phyloP scores from a whole-genome alignment of 2,888 invertebrate species.

The Eilema sororculum region DNA sequence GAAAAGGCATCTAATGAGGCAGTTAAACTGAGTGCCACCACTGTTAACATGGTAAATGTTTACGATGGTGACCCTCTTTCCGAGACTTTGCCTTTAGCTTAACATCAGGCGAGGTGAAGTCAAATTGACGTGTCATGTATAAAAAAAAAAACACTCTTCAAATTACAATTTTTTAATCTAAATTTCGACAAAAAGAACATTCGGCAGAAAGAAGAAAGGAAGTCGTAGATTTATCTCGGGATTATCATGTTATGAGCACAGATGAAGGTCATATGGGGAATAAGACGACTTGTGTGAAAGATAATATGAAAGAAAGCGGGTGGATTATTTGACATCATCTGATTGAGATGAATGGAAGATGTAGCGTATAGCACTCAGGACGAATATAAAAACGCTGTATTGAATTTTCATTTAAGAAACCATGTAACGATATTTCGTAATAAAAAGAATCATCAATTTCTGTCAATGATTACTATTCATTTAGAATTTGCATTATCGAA shows the following conservation, averaged over 20 bases:
- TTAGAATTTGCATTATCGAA: no score
- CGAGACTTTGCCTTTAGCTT: no score
- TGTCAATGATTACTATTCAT: no score
- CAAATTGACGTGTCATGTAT: no score
- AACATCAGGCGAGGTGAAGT: no score
- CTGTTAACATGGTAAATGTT: no score
- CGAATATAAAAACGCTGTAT: neutral
- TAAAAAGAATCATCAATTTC: neutral
- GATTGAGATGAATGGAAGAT: conserved; percentile 4
- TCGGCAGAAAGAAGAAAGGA: neutral
- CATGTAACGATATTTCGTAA: neutral
- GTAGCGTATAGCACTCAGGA: neutral
- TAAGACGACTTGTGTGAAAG: neutral
- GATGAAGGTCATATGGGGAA: neutral
- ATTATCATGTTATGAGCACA: neutral
- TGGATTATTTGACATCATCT: neutral
- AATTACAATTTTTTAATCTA: neutral
- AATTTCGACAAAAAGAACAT: neutral
- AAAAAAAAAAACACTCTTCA: no score
- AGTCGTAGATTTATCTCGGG: neutral
- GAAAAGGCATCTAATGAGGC: no score
- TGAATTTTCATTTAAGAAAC: neutral
- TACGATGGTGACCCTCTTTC: no score
- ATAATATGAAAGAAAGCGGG: neutral
- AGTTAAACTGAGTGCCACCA: no score